Base-by-base conservation (phyloP, 2,888 invertebrate genomes). In the Drosophila multiciliata region DNA sequence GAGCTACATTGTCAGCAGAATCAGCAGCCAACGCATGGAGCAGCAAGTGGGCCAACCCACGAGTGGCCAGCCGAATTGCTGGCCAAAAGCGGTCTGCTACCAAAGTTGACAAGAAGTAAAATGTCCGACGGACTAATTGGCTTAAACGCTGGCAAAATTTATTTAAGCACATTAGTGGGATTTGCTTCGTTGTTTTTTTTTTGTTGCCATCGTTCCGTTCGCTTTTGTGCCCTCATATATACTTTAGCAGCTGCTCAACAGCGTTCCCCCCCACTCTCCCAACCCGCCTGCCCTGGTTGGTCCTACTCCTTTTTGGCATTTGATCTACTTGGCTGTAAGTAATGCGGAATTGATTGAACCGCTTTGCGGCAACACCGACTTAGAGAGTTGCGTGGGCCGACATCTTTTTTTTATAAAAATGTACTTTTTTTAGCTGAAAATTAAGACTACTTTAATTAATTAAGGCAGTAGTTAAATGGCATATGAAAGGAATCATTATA, bases 101-200 rank as follows among this genome's bases (percentile, higher is more conserved):
- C 89, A 90, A 91, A 88, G 90, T 90, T 88, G 88, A 89, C 91
- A 92, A 87, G 91, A 92, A 92, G 89, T 91, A 91, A 91, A 92
- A 91, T 90, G 92, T 90, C 92, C 91, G 89, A 91, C 91, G 91
- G 91, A 91, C 91, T 91, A 91, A 91, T 91, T 91, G 91, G 91
- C 92, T 92, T 92, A 88, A 88, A 87, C 87, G 87, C 80, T 87
- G 90, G 88, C 87, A 87, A 87, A 87, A 87, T 87, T 87, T 87
- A 87, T 87, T 87, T 87, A 90, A 90, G 90, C 87, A 90, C 87
- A 90, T 87, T 87, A 90, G 87, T 87, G 90, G 91, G 91, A 92
- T 91, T 91, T 92, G 90, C 81, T 11, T 11, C 0, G 11, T 45
- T 45, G 11, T 9, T 35, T 33, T 36, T 45, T 20, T 42, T 45